Evolutionary conservation across 2,797 vertebrate genomes (phyloP).

Genomic region (Typhlichthys eigenmanni): DNA sequence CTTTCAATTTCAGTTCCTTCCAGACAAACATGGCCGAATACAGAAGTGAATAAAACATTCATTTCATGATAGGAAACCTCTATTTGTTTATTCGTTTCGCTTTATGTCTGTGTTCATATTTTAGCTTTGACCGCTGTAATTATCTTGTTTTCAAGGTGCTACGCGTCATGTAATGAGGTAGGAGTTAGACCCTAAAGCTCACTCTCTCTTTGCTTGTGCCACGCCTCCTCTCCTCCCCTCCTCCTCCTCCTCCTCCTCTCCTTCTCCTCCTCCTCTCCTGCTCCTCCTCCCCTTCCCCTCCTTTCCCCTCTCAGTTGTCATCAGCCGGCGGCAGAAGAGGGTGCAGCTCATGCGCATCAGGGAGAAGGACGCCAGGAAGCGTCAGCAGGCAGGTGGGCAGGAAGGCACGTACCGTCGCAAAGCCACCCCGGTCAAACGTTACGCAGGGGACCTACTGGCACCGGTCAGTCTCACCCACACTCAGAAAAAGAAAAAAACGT

Average conservation of each 20-base stretch:
- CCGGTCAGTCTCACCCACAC: conserved; percentile 79
- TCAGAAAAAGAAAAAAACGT: too few species aligned
- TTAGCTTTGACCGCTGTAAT: too few species aligned
- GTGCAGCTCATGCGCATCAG: conserved; percentile 85
- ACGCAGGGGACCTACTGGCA: conserved; percentile 83
- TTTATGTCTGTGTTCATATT: too few species aligned
- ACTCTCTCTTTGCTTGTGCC: too few species aligned
- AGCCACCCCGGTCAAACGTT: conserved; percentile 76
- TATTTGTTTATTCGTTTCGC: too few species aligned
- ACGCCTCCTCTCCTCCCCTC: background rate
- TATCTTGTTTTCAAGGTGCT: too few species aligned
- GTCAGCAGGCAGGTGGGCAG: conserved; percentile 76
- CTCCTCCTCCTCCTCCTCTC: background rate
- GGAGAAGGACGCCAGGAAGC: conserved; percentile 84
- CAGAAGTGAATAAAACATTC: too few species aligned
- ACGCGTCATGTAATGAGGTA: too few species aligned
- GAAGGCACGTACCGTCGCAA: conserved; percentile 82
- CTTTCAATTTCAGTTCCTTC: too few species aligned
- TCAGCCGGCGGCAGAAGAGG: conserved; percentile 82
- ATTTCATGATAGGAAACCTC: too few species aligned
- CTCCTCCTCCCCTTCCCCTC: too few species aligned
- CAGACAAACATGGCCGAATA: too few species aligned
- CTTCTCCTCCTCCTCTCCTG: background rate
- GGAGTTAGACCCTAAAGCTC: background rate
- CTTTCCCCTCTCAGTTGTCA: conserved; percentile 63